Base-by-base conservation (phyloP, 2,888 invertebrate species). In the Salticus scenicus region DNA sequence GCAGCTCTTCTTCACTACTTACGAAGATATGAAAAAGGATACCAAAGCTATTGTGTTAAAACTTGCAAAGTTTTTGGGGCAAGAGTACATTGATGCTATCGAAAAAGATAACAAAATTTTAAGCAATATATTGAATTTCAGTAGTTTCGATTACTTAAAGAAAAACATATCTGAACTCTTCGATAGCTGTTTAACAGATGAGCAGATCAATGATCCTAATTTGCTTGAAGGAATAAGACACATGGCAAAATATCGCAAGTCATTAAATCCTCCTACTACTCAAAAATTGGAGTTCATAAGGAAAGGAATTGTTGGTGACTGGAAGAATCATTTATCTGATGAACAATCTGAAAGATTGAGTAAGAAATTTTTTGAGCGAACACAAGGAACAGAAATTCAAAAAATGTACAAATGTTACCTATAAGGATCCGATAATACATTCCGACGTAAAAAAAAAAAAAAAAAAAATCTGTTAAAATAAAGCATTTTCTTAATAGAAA, bases 1-100 rank as follows among this genome's bases (percentile, higher is more conserved):
- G 0, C 90, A 91, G 73, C 89, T 92, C 0, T 88, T 90, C 2
- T 89, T 92, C 67, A 79, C 91, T 31, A 91, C 89, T 74, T 92
- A 90, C 84, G 92, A 92, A 82, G 90, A 92, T 71, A 90, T 92
- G 90, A 91, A 91, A 83, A 83, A 70, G n/a, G 85, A 89, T 41
- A 84, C 87, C 12, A 57, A 77, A 27, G 78, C 66, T n/a, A 75
- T 79, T 0, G 88, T 89, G 27, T 24, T 77, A 8, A 85, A 87
- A 63, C 82, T 90, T 10, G 88, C 88, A 0, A 20, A 69, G 0
- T 89, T 89, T 28, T n/a, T 71, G 7, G 71, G 71, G 0, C 27
- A 47, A 14, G 64, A 66, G 71, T 72, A 63, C 30, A 37, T 71
- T 5, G 67, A 78, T 5, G 41, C 31, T 12, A 69, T 87, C n/a